Conservation (phyloP, 2,888 invertebrate genomes). For the Nemoura dubitans region DNA sequence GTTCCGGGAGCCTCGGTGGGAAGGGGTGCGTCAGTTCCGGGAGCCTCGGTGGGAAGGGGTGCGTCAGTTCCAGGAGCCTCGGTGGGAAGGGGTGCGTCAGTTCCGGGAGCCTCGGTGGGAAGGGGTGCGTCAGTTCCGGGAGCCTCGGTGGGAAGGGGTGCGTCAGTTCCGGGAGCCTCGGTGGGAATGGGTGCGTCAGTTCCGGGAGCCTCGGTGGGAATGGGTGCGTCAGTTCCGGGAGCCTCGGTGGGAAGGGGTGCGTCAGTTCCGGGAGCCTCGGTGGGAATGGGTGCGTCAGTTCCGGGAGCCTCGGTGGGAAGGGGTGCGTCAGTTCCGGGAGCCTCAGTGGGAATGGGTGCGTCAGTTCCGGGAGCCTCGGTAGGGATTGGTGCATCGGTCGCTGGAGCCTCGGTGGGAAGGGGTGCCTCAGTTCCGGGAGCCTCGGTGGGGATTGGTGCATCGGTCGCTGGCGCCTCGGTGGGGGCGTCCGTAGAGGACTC, state of each 20-base stretch:
- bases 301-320: slow-evolving; percentile 15
- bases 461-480: slow-evolving; percentile 22
- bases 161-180: not conserved
- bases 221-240: not conserved
- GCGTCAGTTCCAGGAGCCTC: not conserved
- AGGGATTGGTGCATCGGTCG: not conserved
- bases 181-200: not conserved
- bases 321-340: not conserved
- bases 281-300: slow-evolving; percentile 1
- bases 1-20: not conserved
- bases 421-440: not conserved
- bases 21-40: not conserved
- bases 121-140: not conserved
- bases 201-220: not conserved
- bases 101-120: not conserved
- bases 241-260: slow-evolving; percentile 23
- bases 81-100: not conserved
- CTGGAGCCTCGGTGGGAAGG: not conserved
- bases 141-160: not conserved
- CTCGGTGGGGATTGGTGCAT: slow-evolving; percentile 1
- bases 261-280: slow-evolving; percentile 2
- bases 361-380: not conserved
- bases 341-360: slow-evolving; percentile 14
- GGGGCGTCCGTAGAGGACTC: not conserved
- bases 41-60: not conserved